phyloP scores from a whole-genome alignment of 2,888 invertebrate genomes.

The Agrochola macilenta region DNA sequence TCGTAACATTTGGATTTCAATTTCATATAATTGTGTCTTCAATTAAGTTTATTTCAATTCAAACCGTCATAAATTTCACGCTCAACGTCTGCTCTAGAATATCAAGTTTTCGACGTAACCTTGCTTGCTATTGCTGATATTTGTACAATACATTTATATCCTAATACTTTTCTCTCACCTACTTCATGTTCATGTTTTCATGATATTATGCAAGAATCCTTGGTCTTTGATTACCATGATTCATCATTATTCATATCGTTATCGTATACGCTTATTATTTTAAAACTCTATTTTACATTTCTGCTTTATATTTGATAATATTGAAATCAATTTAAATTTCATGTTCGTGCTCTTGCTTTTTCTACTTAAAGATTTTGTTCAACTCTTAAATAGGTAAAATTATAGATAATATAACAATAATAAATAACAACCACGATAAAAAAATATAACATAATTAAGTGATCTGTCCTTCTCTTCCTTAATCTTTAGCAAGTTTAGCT shows the following conservation, averaged over 20 bases:
- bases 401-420: background rate
- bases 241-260: background rate
- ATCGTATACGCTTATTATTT: background rate
- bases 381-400: background rate
- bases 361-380: background rate
- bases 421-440: background rate
- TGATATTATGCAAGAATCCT: constrained; percentile 17
- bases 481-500: background rate
- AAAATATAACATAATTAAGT: no score
- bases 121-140: constrained; percentile 50
- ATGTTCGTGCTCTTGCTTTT: background rate
- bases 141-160: constrained; percentile 12
- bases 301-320: background rate
- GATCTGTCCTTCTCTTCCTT: background rate
- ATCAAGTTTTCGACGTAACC: background rate
- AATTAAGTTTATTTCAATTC: constrained; percentile 1
- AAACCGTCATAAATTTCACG: background rate
- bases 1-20: background rate
- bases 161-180: background rate
- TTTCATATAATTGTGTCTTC: background rate
- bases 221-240: constrained; percentile 2
- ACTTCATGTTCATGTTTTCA: background rate
- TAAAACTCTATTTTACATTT: background rate
- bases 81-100: background rate
- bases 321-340: background rate